phyloP scores from a whole-genome alignment of 2,797 vertebrate species.

The Gallinago nigripennis region DNA sequence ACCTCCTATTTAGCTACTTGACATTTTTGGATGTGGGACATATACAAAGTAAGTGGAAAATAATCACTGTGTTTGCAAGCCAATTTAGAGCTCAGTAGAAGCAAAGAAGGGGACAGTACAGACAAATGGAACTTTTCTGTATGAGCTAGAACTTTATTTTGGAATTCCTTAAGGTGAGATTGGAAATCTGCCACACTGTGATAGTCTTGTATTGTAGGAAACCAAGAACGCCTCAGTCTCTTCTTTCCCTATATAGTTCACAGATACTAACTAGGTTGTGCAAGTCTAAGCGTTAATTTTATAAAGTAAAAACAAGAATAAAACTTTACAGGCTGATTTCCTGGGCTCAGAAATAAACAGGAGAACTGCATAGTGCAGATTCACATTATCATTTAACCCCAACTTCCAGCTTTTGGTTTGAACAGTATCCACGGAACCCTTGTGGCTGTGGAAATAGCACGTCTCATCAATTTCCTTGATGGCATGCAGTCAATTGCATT shows the following conservation, averaged over 20 bases:
- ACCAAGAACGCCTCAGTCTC: not conserved
- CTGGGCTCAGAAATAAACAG: not conserved
- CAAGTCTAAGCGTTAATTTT: constrained; percentile 3
- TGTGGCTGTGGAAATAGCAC: not conserved
- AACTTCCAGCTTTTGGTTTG: not conserved
- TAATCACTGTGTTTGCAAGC: not conserved
- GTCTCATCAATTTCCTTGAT: not conserved
- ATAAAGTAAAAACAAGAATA: not conserved
- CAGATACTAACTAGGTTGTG: not conserved
- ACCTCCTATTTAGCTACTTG: not conserved
- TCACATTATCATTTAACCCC: not conserved
- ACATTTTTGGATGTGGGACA: not conserved
- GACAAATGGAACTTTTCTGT: constrained; percentile 20
- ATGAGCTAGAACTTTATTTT: not conserved
- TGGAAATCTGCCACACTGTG: constrained; percentile 1
- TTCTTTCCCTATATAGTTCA: not conserved
- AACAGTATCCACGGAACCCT: not conserved
- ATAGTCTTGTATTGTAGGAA: not conserved
- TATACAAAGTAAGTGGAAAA: not conserved
- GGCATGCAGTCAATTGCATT: not conserved
- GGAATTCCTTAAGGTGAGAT: constrained; percentile 10
- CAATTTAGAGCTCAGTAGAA: not conserved
- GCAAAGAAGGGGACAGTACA: not conserved
- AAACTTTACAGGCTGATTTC: not conserved
- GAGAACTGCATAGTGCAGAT: not conserved